Conservation (phyloP, 2,113 vertebrate species). For the Nibea albiflora region DNA sequence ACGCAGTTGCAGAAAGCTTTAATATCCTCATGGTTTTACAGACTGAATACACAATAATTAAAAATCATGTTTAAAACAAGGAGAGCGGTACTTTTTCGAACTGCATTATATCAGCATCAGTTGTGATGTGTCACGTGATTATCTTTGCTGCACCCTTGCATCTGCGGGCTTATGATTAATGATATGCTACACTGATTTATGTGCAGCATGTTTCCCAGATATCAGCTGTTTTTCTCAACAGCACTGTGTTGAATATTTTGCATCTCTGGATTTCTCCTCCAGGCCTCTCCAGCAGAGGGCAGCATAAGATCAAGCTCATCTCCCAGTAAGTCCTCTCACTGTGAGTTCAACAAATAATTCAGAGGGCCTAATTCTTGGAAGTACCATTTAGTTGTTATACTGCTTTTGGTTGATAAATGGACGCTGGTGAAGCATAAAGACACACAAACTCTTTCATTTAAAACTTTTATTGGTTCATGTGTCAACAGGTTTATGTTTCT, state of each 20-base stretch:
- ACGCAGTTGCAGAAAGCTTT: too few relatives aligned
- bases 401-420: background rate
- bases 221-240: background rate
- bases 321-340: constrained; percentile 76
- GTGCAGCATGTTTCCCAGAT: background rate
- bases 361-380: background rate
- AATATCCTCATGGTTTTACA: background rate
- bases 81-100: background rate
- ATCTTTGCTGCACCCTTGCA: background rate
- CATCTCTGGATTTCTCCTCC: constrained; percentile 35
- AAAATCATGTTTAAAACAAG: background rate
- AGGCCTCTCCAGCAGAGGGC: constrained; percentile 86
- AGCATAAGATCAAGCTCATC: constrained; percentile 57
- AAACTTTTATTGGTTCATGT: background rate
- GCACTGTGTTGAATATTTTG: background rate
- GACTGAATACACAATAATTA: background rate
- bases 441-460: background rate
- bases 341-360: background rate
- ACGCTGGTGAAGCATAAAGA: background rate
- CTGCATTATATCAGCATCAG: background rate
- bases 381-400: background rate
- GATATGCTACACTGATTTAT: background rate
- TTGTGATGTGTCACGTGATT: background rate
- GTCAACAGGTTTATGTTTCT: background rate
- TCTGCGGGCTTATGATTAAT: background rate